Evolutionary conservation across 2,888 invertebrate genomes (phyloP).

Genomic region (Arrhopalites spinosus): DNA sequence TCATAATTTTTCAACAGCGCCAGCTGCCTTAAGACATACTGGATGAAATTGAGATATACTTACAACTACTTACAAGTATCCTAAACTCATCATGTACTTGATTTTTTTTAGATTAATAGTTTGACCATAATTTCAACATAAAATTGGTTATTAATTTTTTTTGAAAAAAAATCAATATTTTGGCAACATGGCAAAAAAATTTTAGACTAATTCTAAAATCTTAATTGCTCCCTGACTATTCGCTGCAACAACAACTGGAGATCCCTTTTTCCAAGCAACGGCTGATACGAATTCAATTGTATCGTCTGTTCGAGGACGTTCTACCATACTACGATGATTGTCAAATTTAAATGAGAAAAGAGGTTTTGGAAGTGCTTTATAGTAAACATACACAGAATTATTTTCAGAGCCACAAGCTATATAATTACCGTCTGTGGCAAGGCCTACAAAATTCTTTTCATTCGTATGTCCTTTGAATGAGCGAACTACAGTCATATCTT

Average conservation of each 20-base stretch:
- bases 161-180: background rate
- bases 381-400: conserved; percentile 89
- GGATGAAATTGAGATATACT: too few relatives aligned
- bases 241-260: conserved; percentile 85
- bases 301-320: conserved; percentile 69
- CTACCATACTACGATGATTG: conserved; percentile 75
- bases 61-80: too few relatives aligned
- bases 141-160: background rate
- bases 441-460: conserved; percentile 94
- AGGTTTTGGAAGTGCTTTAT: conserved; percentile 84
- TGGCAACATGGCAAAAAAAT: too few relatives aligned
- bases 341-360: conserved; percentile 87
- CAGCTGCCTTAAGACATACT: too few relatives aligned
- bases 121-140: too few relatives aligned
- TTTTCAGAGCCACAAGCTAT: conserved; percentile 95
- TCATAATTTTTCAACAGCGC: too few relatives aligned
- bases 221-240: conserved; percentile 94
- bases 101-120: too few relatives aligned
- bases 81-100: too few relatives aligned
- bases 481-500: conserved; percentile 75
- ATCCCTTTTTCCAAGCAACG: conserved; percentile 87
- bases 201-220: conserved; percentile 77
- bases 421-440: conserved; percentile 89
- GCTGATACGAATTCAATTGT: conserved; percentile 93
- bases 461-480: conserved; percentile 91